Evolutionary conservation across 2,113 vertebrate species (phyloP), one percentile per base, ranked within the genome.

Genomic region (Silurus asotus): DNA sequence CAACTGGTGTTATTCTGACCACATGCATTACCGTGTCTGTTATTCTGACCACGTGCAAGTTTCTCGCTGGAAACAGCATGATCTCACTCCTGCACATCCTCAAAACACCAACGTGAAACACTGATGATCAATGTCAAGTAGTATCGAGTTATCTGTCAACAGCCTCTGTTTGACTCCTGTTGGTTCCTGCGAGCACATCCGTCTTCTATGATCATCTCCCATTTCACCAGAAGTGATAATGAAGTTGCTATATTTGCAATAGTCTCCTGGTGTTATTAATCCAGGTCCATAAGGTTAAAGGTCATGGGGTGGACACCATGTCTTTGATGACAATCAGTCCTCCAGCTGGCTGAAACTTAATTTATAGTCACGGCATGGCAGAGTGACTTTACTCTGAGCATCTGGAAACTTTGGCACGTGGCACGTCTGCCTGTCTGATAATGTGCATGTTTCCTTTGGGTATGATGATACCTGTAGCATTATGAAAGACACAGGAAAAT

Each of bases 321-420:
- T 55, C 6, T 76, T 55, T 20, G 23, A 76, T 53, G 11, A 5
- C 11, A 53, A 14, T 59, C 76, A 58, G 14, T 78, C 17, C 55
- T 79, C 51, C 74, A 77, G 23, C n/a, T 51, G 55, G 76, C 14
- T 58, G 4, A 59, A 59, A 48, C 28, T 5, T 23, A 20, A 80
- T 61, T 28, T 48, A 48, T 59, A 59, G 55, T 59, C 53, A 78
- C 14, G 14, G 37, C 25, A 58, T 2, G 8, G 25, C 28, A 5
- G 25, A 45, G 5, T 61, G 28, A 28, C 56, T 45, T 80, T 20
- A 45, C 19, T 80, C 77, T 19, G 19, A 45, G 56, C 56, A 61
- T 23, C 77, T 80, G 77, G 56, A 56, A 23, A 80, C 28, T 59
- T 78, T 80, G 56, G 56, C 53, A 58, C 53, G 19, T 58, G 55